Base-by-base conservation (phyloP, 2,888 invertebrate species). In the Rhimphoctona megacephalus region DNA sequence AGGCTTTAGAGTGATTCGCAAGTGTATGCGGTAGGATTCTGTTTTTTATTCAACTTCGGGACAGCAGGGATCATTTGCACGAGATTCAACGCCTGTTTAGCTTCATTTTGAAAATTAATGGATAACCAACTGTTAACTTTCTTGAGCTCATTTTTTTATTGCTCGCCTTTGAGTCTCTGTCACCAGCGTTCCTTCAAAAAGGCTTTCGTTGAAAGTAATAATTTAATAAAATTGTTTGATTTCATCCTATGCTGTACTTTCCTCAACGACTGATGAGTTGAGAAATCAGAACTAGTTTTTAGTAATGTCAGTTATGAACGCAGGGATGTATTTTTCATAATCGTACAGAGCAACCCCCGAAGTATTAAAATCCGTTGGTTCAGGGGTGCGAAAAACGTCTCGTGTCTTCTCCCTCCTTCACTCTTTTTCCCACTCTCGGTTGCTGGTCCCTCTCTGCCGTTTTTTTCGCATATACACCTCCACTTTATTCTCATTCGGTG, bases 401-500 rank as follows among this genome's bases (percentile, higher is more conserved):
- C 39, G 52, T n/a, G 30, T n/a, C 72, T 72, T 46, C 46, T 80
- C 30, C 43, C 25, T 46, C 57, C 43, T 39, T 9, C 39, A 30
- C 30, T 57, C 14, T 64, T 49, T 57, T 25, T n/a, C n/a, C n/a
- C n/a, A n/a, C 39, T 36, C 66, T 57, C 66, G 61, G 22, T n/a
- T n/a, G n/a, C n/a, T 72, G 30, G 57, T 66, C 46, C 36, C 66
- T 78, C 89, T 88, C 88, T 83, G 30, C 61, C 85, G 72, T 90
- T 78, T 61, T 52, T 64, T 64, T 64, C 64, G 72, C 57, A 54
- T 52, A 46, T 54, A 61, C 89, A 87, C 87, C 85, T 85, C 89
- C 88, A 89, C 89, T 90, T 91, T 91, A 91, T 92, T 91, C 90
- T 90, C 91, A 92, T 93, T 93, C 91, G 92, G 92, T 93, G 94